Base-by-base conservation (phyloP, 2,797 vertebrate genomes). In the Varecia variegata region DNA sequence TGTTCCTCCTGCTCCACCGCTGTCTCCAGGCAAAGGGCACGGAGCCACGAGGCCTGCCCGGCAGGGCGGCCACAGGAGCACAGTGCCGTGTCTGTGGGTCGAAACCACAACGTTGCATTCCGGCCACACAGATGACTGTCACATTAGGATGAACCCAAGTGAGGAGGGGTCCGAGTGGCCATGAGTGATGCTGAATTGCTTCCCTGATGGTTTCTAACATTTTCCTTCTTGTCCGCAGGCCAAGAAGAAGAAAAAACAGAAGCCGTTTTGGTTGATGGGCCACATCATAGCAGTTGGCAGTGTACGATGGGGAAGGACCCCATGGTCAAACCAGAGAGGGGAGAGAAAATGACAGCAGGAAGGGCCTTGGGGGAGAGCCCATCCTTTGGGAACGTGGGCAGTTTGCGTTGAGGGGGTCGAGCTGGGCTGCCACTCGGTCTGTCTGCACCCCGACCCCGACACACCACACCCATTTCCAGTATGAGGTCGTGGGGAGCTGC, bases 81-180 rank as follows among this genome's bases (percentile, higher is more conserved):
- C 7, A 14, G 18, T 40, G 32, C 62, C 9, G 0, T 18, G 32
- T 17, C 13, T 27, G 18, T 0, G 0, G 15, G 43, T 43, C 0
- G 5, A 27, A 47, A 17, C 70, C 25, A 14, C 71, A 56, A 21
- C 1, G 13, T 45, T 23, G 54, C 23, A 1, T 32, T 35, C 23
- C 4, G 2, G 7, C 23, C 43, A 13, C 32, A 8, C 11, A 65
- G 58, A 30, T 52, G 30, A 15, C 20, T 79, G 38, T 79, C 8
- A 62, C 8, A 14, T 5, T 38, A 25, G 23, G 45, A n/a, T 17
- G 4, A 67, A 35, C 14, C 32, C 71, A 27, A 62, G 43, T 15
- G 11, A 52, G 27, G 60, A 43, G 27, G n/a, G 8, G n/a, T 23
- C 40, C 1, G 7, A 2, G 14, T 7, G 18, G 27, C 60, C 25